Evolutionary conservation across 37 sponge, comb jelly and placozoan species (phyloP).

Genomic region (Corticium candelabrum): DNA sequence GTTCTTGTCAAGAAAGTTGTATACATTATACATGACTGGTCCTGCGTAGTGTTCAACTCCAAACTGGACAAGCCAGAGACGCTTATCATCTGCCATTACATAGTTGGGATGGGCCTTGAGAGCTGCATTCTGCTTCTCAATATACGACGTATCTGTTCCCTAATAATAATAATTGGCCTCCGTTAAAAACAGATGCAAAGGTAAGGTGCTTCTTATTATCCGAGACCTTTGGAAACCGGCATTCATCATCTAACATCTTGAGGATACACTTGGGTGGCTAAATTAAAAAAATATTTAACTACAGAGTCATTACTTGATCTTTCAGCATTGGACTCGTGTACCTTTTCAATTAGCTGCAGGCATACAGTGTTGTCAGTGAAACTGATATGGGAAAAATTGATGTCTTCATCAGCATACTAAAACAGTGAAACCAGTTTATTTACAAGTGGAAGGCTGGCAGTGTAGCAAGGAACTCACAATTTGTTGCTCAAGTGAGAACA

Average conservation of each 20-base stretch:
- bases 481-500: conserved; percentile 78
- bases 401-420: conserved; percentile 81
- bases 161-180: conserved; percentile 6
- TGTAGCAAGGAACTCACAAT: too few relatives aligned
- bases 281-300: background rate
- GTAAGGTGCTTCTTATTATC: background rate
- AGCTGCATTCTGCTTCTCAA: conserved; percentile 77
- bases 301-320: background rate
- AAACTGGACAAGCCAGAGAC: conserved; percentile 67
- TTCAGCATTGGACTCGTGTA: background rate
- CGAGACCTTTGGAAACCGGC: conserved; percentile 73
- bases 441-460: too few relatives aligned
- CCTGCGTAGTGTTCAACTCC: conserved; percentile 86
- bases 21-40: conserved; percentile 64
- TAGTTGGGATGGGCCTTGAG: conserved; percentile 53
- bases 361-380: conserved; percentile 93
- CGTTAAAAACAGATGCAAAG: background rate
- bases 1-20: conserved; percentile 82
- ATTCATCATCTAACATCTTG: conserved; percentile 85
- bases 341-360: conserved; percentile 87
- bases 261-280: conserved; percentile 80
- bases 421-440: too few relatives aligned
- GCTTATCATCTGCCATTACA: conserved; percentile 64
- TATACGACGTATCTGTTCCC: conserved; percentile 73
- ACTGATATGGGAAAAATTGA: conserved; percentile 80